These are phyloP conservation scores for Hemaris fuciformis DNA, from an alignment of 2,888 invertebrate genomes.

Conservation along the genomic window DNA sequence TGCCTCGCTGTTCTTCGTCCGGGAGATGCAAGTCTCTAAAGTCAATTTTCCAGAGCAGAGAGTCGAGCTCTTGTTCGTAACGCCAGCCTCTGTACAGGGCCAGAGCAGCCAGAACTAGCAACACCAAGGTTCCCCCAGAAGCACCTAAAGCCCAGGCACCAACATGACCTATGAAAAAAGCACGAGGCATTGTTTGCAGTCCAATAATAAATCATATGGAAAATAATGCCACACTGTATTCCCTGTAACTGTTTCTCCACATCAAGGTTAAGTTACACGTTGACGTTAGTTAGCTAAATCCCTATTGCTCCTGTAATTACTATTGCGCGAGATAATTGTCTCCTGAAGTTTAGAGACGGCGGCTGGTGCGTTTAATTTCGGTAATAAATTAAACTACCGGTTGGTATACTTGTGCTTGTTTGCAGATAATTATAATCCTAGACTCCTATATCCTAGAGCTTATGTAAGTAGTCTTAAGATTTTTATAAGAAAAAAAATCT, in stretches of 20 bases:
- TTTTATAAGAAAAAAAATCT: no score
- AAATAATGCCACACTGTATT: neutral
- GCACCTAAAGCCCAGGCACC: constrained; percentile 91
- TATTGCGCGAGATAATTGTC: neutral
- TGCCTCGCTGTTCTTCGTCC: constrained; percentile 70
- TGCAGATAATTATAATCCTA: neutral
- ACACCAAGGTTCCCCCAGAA: constrained; percentile 87
- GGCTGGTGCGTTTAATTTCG: neutral
- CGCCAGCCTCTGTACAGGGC: constrained; percentile 94
- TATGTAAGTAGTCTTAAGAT: no score
- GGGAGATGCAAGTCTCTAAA: constrained; percentile 91
- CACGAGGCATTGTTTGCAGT: neutral
- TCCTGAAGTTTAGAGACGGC: neutral
- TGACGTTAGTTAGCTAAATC: neutral
- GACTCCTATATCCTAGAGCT: neutral
- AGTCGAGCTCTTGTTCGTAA: constrained; percentile 96
- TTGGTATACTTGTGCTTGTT: no score
- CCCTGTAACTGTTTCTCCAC: no score
- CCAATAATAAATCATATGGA: neutral
- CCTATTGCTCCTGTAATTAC: neutral
- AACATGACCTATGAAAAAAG: constrained; percentile 84
- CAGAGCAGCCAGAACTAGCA: constrained; percentile 87
- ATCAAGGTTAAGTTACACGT: neutral
- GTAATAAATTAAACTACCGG: neutral
- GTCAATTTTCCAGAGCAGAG: constrained; percentile 96